Conservation (phyloP, 1,140 invertebrate genomes). For the Pseudachorutes palmiensis region DNA sequence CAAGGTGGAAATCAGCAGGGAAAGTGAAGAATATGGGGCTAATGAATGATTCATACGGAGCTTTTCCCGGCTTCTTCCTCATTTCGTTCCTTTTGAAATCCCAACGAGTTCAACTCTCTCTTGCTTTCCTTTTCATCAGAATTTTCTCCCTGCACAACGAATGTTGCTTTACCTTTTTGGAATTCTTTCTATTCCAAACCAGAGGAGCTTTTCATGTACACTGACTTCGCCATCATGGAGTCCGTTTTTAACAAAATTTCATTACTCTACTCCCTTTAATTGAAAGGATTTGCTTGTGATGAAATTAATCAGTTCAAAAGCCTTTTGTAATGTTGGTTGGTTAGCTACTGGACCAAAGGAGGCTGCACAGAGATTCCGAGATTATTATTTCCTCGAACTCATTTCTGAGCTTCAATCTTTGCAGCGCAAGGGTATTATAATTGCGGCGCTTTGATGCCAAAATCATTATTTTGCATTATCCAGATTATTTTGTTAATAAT, state of each 20-base stretch:
- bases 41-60: neutral
- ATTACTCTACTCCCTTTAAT: neutral
- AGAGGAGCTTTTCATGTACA: neutral
- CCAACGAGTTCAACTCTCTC: neutral
- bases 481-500: too few species aligned
- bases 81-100: neutral
- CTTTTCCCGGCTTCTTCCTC: neutral
- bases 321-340: too few species aligned
- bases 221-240: too few species aligned
- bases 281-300: neutral
- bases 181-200: neutral
- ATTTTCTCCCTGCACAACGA: neutral
- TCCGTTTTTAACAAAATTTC: neutral
- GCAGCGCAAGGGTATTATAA: too few species aligned
- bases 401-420: too few species aligned
- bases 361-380: too few species aligned
- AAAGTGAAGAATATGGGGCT: neutral
- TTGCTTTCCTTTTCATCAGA: neutral
- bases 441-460: too few species aligned
- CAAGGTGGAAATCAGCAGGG: neutral
- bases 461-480: too few species aligned
- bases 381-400: too few species aligned
- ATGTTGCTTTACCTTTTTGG: neutral
- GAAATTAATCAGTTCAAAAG: neutral
- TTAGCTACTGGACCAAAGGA: too few species aligned